These are phyloP conservation scores for Antitype chi DNA, from an alignment of 2,888 invertebrate genomes.

Conservation along the genomic window DNA sequence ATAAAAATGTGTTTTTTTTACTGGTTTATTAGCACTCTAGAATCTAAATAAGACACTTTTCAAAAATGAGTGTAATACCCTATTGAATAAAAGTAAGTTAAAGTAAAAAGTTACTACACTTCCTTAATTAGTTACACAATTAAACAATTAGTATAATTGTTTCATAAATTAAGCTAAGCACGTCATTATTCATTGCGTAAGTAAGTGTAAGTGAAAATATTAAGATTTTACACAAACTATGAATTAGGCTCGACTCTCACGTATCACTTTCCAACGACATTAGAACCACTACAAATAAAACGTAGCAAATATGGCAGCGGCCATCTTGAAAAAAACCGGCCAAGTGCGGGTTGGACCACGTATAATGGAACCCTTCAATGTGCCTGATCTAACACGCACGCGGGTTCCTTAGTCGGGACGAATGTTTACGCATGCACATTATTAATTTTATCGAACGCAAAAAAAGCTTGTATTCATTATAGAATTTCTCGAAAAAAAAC, in stretches of 20 bases:
- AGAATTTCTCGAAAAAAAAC: background rate
- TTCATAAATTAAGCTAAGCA: conserved; percentile 26
- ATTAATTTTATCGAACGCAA: background rate
- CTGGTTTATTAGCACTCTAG: no score
- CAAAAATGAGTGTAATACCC: no score
- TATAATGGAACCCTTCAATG: no score
- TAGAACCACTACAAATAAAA: background rate
- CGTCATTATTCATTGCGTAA: conserved; percentile 32
- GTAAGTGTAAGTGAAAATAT: conserved; percentile 33
- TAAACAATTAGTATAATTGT: conserved; percentile 40
- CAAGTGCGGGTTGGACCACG: no score
- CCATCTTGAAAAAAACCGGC: background rate
- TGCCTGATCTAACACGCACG: no score
- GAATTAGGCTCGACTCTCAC: background rate
- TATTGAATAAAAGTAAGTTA: background rate
- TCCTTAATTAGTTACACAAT: conserved; percentile 38
- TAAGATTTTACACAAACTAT: conserved; percentile 1
- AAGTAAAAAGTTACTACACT: conserved; percentile 12
- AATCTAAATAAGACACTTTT: no score
- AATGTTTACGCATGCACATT: background rate
- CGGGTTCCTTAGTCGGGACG: background rate
- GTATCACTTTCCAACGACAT: conserved; percentile 21
- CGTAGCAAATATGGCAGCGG: background rate
- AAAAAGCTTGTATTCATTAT: background rate
- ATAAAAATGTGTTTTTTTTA: no score